Conservation (phyloP, 1,140 invertebrate species). For the Aricia agestis region DNA sequence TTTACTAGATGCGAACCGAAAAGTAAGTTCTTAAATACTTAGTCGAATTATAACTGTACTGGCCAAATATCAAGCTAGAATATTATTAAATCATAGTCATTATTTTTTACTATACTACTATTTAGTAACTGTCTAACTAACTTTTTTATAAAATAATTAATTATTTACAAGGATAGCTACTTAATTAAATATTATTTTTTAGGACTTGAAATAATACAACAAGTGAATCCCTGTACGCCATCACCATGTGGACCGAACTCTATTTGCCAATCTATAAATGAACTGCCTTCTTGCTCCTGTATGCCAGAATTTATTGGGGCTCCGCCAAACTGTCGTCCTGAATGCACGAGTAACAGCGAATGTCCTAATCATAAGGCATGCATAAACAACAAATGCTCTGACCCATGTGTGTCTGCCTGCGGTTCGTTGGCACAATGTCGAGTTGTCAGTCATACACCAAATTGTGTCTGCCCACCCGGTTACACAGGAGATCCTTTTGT, state of each 20-base stretch:
- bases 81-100: too few species aligned
- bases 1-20: constrained; percentile 79
- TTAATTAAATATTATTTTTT: constrained; percentile 34
- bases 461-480: constrained; percentile 78
- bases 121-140: too few species aligned
- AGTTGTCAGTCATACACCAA: constrained; percentile 81
- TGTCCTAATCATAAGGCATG: constrained; percentile 80
- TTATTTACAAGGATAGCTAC: too few species aligned
- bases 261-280: constrained; percentile 80
- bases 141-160: too few species aligned
- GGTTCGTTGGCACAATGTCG: constrained; percentile 80
- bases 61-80: too few species aligned
- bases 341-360: constrained; percentile 81
- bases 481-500: constrained; percentile 79
- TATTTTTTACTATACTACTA: too few species aligned
- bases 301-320: constrained; percentile 78
- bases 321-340: constrained; percentile 81
- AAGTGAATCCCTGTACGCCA: constrained; percentile 82
- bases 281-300: constrained; percentile 82
- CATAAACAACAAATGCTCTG: constrained; percentile 81
- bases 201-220: constrained; percentile 74
- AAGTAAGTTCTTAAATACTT: constrained; percentile 62
- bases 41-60: background rate
- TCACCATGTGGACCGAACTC: constrained; percentile 85
- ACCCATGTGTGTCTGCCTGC: constrained; percentile 82